Conservation (phyloP, 1,140 invertebrate species). For the Aphelenchoides besseyi region DNA sequence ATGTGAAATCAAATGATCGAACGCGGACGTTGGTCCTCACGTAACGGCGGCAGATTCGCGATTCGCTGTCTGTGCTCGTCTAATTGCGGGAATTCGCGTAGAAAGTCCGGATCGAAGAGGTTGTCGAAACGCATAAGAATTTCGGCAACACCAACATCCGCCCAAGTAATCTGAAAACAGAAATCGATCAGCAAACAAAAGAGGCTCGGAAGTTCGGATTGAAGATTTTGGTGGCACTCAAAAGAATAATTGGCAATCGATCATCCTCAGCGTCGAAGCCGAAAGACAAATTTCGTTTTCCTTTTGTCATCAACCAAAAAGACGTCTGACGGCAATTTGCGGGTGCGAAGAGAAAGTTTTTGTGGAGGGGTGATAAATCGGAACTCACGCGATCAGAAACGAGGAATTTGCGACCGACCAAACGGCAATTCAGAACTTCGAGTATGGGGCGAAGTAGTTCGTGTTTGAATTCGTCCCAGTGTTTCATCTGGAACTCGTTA, state of each 20-base stretch:
- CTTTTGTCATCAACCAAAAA: not conserved
- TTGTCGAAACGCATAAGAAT: constrained; percentile 20
- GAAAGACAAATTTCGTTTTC: not conserved
- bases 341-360: not conserved
- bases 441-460: not conserved
- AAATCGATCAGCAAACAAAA: constrained; percentile 20
- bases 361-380: not conserved
- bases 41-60: constrained; percentile 13
- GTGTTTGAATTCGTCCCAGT: constrained; percentile 6
- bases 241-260: constrained; percentile 22
- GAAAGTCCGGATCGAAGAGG: constrained; percentile 25
- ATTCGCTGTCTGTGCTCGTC: constrained; percentile 13
- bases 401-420: not conserved
- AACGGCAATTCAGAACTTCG: constrained; percentile 1
- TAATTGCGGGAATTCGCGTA: constrained; percentile 15
- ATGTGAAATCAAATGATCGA: constrained; percentile 5
- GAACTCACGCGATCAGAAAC: constrained; percentile 14
- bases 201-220: constrained; percentile 21
- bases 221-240: not conserved
- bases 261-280: not conserved
- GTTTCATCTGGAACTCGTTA: constrained; percentile 1
- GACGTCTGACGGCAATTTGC: not conserved
- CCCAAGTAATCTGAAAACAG: constrained; percentile 32
- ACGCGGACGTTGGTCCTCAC: constrained; percentile 9
- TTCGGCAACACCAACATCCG: constrained; percentile 26